Conservation (phyloP, 92 coral and sea anemone species). For the Paramuricea clavata region DNA sequence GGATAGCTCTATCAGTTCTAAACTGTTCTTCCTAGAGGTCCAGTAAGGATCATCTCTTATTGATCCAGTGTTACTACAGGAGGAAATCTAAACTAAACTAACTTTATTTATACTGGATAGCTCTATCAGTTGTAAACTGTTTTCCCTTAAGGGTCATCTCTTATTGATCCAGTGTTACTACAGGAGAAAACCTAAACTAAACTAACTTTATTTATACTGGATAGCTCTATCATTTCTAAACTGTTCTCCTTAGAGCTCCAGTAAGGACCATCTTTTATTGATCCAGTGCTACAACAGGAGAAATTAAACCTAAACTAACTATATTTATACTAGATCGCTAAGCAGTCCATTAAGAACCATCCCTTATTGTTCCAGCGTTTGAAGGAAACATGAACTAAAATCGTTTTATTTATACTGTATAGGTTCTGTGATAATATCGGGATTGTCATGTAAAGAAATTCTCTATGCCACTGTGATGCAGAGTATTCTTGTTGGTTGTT, state of each 20-base stretch:
- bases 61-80: too few species aligned
- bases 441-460: slow-evolving; percentile 10
- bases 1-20: too few species aligned
- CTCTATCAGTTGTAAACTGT: background rate
- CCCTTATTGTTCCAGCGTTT: background rate
- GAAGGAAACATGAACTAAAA: too few species aligned
- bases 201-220: background rate
- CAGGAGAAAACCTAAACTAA: background rate
- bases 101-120: background rate
- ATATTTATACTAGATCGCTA: background rate
- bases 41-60: too few species aligned
- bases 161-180: background rate
- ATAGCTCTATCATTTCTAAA: background rate
- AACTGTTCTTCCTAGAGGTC: too few species aligned
- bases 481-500: slow-evolving; percentile 21
- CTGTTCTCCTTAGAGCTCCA: background rate
- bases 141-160: too few species aligned
- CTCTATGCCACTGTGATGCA: slow-evolving; percentile 34
- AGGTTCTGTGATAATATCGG: too few species aligned
- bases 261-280: background rate
- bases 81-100: too few species aligned
- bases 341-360: background rate
- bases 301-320: background rate
- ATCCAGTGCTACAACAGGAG: too few species aligned
- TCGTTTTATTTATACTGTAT: too few species aligned